phyloP scores from a whole-genome alignment of 2,113 vertebrate genomes.

The Hydrochoerus hydrochaeris region DNA sequence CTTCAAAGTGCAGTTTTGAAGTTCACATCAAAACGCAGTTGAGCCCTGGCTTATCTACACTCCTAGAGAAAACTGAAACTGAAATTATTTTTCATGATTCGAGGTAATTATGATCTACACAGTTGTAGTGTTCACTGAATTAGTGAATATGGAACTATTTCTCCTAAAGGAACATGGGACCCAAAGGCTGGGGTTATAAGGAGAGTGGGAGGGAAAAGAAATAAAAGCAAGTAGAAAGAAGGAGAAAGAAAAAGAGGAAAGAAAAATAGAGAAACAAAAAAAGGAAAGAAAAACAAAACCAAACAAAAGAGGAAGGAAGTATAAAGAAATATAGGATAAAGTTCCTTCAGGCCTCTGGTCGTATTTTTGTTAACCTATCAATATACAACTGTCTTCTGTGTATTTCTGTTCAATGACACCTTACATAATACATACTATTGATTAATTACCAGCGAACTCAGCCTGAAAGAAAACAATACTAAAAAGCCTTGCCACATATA shows the following conservation, averaged over 20 bases:
- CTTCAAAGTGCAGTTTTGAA: neutral
- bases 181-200: neutral
- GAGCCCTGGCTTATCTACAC: neutral
- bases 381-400: neutral
- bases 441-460: neutral
- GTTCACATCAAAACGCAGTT: neutral
- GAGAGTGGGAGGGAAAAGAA: too few relatives aligned
- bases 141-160: neutral
- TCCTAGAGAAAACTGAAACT: neutral
- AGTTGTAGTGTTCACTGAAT: neutral
- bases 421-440: neutral
- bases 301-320: neutral
- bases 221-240: neutral
- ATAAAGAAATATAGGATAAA: neutral
- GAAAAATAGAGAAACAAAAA: neutral
- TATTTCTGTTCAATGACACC: slow-evolving; percentile 10
- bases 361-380: neutral
- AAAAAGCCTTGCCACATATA: neutral
- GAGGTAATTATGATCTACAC: neutral
- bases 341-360: neutral
- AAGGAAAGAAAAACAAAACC: neutral
- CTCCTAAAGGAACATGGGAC: neutral
- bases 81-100: neutral
- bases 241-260: neutral
- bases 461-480: neutral